Evolutionary conservation across 2,888 invertebrate genomes (phyloP), one percentile per base, ranked within the genome.

Genomic region (Pogonocherus hispidulus): DNA sequence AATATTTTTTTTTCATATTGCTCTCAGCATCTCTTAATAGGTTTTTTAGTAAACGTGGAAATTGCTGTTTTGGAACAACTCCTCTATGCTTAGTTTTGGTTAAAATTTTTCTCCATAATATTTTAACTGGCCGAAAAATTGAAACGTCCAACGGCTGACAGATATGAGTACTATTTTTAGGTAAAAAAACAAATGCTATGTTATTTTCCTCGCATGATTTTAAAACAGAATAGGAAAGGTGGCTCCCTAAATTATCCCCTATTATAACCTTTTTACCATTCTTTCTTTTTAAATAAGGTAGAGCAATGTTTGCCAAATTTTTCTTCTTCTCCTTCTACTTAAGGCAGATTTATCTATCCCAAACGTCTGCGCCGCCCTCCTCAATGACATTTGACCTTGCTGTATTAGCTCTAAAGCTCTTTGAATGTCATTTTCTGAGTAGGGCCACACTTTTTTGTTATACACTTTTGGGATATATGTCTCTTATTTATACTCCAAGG

Each of bases 241-340:
- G 41, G 16, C 41, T 41, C n/a, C 51, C 22, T 20, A 63, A 47
- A 49, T 47, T 49, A 32, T 32, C 52, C 51, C 49, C 49, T 19
- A 47, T 63, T 19, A 46, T 32, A 16, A 23, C 60, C 47, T 60
- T 60, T 32, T 60, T 60, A 2, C 49, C 35, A 41, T 49, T 32
- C 22, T 9, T 49, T 18, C n/a, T 20, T 49, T 49, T 49, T 41
- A 59, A 46, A 27, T 27, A 27, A 27, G 27, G 27, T 27, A 27
- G 27, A 27, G 8, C 19, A 18, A 47, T 14, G 47, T 20, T 47
- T 27, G n/a, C 27, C 27, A 27, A 27, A 27, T 8, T 8, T 5
- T 5, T 27, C 27, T 27, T 27, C 27, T 49, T 37, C 2, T 8
- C 8, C 37, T 8, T 2, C 37, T 8, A 37, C 37, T 37, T 11